phyloP scores from a whole-genome alignment of 2,797 vertebrate species.

The Prionace glauca region DNA sequence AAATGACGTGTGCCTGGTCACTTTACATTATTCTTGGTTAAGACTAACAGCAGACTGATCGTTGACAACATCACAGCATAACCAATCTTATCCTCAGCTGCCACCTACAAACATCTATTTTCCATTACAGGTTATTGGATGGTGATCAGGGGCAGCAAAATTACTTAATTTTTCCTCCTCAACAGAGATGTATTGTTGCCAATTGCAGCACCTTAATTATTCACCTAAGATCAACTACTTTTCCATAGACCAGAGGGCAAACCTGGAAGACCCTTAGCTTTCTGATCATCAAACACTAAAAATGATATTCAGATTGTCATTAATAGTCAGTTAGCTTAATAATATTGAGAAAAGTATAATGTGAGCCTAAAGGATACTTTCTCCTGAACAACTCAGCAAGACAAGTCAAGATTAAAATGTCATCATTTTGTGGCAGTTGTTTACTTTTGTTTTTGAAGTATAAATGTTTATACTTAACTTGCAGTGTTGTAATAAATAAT shows the following conservation, averaged over 20 bases:
- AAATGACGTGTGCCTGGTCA: no score
- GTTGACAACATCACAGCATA: background rate
- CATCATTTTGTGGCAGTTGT: background rate
- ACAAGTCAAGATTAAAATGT: background rate
- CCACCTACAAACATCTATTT: background rate
- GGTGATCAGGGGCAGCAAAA: background rate
- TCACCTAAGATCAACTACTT: background rate
- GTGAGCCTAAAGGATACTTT: background rate
- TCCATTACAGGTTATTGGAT: background rate
- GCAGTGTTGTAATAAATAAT: background rate
- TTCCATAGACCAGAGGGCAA: background rate
- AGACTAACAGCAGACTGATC: background rate
- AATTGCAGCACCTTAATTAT: background rate
- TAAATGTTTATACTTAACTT: background rate
- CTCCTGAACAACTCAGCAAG: background rate
- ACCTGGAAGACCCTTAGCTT: background rate
- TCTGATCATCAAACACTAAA: background rate
- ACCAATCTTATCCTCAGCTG: background rate
- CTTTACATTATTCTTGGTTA: background rate
- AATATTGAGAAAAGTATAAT: background rate
- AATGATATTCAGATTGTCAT: background rate
- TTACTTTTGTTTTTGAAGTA: background rate
- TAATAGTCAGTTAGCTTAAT: background rate
- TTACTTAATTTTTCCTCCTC: background rate
- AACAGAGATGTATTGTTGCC: background rate